Evolutionary conservation across 1,140 invertebrate species (phyloP).

Genomic region (Eumaeus atala): DNA sequence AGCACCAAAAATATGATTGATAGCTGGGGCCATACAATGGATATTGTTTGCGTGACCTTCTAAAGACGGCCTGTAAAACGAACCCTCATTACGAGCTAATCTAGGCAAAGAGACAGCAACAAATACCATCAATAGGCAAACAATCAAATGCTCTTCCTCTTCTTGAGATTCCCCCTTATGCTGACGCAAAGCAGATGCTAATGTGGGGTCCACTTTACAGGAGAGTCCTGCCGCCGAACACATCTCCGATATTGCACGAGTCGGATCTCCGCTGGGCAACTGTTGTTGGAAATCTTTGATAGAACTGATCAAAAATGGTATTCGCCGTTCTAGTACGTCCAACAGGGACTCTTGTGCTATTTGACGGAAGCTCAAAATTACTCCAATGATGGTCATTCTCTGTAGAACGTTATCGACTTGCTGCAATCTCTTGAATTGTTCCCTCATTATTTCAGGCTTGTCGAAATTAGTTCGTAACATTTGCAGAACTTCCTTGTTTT

Average conservation of each 20-base stretch:
- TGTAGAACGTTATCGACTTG: constrained; percentile 95
- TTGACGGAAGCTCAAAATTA: constrained; percentile 96
- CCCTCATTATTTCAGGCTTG: constrained; percentile 98
- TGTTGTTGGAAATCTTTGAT: constrained; percentile 96
- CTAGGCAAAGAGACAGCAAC: constrained; percentile 98
- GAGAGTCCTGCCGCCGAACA: constrained; percentile 94
- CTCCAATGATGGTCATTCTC: constrained; percentile 98
- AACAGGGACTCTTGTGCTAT: constrained; percentile 94
- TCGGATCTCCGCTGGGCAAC: constrained; percentile 91
- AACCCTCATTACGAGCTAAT: constrained; percentile 92
- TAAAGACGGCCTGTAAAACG: constrained; percentile 91
- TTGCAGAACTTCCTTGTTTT: constrained; percentile 94
- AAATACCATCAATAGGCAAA: constrained; percentile 98
- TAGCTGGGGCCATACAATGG: constrained; percentile 96
- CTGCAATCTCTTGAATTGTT: constrained; percentile 92
- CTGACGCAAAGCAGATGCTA: constrained; percentile 89
- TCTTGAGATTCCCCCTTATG: constrained; percentile 88
- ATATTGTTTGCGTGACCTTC: constrained; percentile 98
- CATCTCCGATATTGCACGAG: constrained; percentile 96
- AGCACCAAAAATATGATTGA: constrained; percentile 97
- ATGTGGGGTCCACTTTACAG: constrained; percentile 95
- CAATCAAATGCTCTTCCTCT: constrained; percentile 92
- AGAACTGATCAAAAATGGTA: constrained; percentile 97
- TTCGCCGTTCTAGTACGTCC: constrained; percentile 94
- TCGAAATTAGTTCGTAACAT: constrained; percentile 96